Conservation (phyloP, 2,888 invertebrate genomes). For the Agriopis aurantiaria region DNA sequence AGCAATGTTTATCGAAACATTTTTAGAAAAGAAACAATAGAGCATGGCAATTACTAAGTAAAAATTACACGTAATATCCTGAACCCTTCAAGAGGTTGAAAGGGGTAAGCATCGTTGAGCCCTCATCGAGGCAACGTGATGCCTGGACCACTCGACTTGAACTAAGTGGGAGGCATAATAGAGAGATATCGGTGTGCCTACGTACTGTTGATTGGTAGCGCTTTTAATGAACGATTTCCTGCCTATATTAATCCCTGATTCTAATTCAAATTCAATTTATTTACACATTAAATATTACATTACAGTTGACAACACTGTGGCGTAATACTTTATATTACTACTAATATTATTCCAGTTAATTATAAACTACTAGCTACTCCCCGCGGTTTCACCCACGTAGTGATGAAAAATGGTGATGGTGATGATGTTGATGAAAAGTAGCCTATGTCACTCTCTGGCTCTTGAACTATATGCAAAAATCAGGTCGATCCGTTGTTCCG, state of each 20-base stretch:
- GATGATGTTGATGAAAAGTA: too few relatives aligned
- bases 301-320: too few relatives aligned
- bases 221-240: neutral
- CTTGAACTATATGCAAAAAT: too few relatives aligned
- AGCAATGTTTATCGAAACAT: neutral
- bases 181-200: neutral
- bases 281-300: too few relatives aligned
- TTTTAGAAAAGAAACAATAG: conserved; percentile 2
- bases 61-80: conserved; percentile 30
- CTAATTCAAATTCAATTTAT: too few relatives aligned
- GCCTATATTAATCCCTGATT: neutral
- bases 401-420: too few relatives aligned
- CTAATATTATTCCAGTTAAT: too few relatives aligned
- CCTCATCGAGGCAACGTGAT: conserved; percentile 51
- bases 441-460: too few relatives aligned
- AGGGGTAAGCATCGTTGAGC: conserved; percentile 40
- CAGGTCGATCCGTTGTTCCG: too few relatives aligned
- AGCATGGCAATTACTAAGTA: conserved; percentile 5
- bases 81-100: conserved; percentile 42
- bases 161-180: conserved; percentile 23
- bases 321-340: too few relatives aligned
- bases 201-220: conserved; percentile 1
- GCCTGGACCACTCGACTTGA: conserved; percentile 43
- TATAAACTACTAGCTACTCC: too few relatives aligned
- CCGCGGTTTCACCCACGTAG: too few relatives aligned